Percentiles rank a stretch among this genome's conserved stretches.
phyloP scores from a whole-genome alignment of 2,797 vertebrate genomes.

The Danio choprae region DNA sequence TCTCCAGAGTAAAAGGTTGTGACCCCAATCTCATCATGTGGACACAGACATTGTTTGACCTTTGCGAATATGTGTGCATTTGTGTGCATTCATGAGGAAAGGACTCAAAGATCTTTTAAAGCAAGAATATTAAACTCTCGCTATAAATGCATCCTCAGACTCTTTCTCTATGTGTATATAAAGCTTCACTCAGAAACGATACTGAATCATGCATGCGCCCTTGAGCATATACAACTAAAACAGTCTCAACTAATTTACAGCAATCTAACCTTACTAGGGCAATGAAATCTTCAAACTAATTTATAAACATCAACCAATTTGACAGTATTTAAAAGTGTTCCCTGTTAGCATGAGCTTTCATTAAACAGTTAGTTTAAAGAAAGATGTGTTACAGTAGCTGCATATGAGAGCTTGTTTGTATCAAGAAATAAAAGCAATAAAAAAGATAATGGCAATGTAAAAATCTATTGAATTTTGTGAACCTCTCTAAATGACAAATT shows the following conservation, averaged over 20 bases:
- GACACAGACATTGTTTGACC: slow-evolving; percentile 52
- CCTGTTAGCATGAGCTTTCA: neutral
- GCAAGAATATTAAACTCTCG: neutral
- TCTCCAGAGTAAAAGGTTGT: slow-evolving; percentile 41
- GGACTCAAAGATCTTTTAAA: slow-evolving; percentile 19
- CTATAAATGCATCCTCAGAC: neutral
- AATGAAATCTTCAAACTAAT: neutral
- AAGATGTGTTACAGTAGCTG: too few relatives aligned
- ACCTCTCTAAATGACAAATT: too few relatives aligned
- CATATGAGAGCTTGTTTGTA: too few relatives aligned
- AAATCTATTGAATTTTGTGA: too few relatives aligned
- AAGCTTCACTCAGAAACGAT: neutral
- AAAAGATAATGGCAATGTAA: too few relatives aligned
- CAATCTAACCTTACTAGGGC: slow-evolving; percentile 2
- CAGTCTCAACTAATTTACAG: neutral
- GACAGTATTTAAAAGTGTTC: neutral
- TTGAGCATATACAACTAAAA: neutral
- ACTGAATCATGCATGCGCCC: neutral
- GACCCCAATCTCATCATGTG: slow-evolving; percentile 53
- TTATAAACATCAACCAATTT: slow-evolving; percentile 4
- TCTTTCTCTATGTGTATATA: slow-evolving; percentile 1
- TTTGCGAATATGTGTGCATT: slow-evolving; percentile 47
- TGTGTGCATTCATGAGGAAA: slow-evolving; percentile 30
- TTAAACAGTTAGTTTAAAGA: neutral
- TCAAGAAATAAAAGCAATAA: too few relatives aligned